Evolutionary conservation across 2,888 invertebrate genomes (phyloP).

Genomic region (Ophraella communa): DNA sequence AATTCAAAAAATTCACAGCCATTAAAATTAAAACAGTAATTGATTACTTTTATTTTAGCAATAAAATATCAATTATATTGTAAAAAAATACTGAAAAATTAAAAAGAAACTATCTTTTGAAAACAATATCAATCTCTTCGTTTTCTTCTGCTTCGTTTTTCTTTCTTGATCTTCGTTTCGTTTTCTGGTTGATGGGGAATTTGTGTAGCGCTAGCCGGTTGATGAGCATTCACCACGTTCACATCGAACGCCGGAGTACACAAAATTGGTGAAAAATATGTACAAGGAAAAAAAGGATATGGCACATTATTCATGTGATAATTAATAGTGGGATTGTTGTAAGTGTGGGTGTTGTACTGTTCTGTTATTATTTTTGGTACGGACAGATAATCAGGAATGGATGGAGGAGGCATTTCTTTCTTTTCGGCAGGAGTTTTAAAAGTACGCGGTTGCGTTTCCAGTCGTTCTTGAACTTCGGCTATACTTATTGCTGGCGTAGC

Average conservation of each 20-base stretch:
- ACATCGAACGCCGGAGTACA: conserved; percentile 34
- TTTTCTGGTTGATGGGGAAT: not conserved
- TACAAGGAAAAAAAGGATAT: conserved; percentile 35
- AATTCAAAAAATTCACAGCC: conserved; percentile 12
- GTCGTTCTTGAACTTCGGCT: conserved; percentile 52
- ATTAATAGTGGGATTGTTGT: conserved; percentile 54
- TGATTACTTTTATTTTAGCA: not conserved
- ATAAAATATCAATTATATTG: not conserved
- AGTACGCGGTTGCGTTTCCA: conserved; percentile 36
- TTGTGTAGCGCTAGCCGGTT: conserved; percentile 6
- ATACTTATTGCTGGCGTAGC: conserved; percentile 57
- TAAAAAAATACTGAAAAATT: not conserved
- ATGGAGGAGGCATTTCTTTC: conserved; percentile 54
- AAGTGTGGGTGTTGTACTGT: conserved; percentile 53
- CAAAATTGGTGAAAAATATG: conserved; percentile 35
- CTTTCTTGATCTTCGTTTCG: conserved; percentile 24
- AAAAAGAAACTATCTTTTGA: not conserved
- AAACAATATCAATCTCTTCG: conserved; percentile 22
- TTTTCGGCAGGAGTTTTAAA: conserved; percentile 57
- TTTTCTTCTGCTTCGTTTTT: conserved; percentile 28
- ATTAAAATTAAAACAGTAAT: not conserved
- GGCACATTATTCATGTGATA: conserved; percentile 50
- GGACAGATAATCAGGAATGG: conserved; percentile 6
- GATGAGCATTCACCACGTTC: conserved; percentile 28
- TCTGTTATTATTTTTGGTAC: conserved; percentile 45